A percentile compares a stretch with the other conserved stretches of the same genome.
Conservation (phyloP, 2,797 vertebrate species). For the Tenualosa ilisha region DNA sequence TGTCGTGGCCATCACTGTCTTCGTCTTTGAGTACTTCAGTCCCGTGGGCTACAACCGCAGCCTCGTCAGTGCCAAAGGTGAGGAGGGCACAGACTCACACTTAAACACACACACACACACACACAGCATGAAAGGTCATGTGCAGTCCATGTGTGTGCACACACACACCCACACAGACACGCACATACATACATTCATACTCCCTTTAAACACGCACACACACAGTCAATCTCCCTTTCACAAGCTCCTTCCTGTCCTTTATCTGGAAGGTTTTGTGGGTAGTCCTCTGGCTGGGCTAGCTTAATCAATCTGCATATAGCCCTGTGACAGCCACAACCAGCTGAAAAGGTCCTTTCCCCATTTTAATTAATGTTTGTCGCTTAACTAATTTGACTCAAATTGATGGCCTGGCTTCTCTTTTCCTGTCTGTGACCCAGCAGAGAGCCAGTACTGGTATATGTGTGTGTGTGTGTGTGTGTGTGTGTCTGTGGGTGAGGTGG, state of each 20-base stretch:
- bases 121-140: too few relatives aligned
- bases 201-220: too few relatives aligned
- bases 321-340: constrained; percentile 59
- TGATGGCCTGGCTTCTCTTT: constrained; percentile 63
- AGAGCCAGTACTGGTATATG: constrained; percentile 50
- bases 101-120: not conserved
- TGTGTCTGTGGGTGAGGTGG: not conserved
- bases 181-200: too few relatives aligned
- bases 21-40: constrained; percentile 97
- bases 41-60: constrained; percentile 95
- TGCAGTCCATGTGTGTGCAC: too few relatives aligned
- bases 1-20: constrained; percentile 93
- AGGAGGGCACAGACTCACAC: constrained; percentile 56
- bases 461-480: not conserved
- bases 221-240: not conserved
- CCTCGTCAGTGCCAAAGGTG: constrained; percentile 88
- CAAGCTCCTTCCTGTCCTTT: constrained; percentile 19
- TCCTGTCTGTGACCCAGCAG: constrained; percentile 56
- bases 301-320: constrained; percentile 65
- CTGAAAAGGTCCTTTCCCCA: constrained; percentile 75
- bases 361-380: constrained; percentile 74
- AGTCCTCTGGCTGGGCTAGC: constrained; percentile 45
- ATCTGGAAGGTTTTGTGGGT: constrained; percentile 38
- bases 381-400: constrained; percentile 73
- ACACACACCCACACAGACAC: too few relatives aligned